Evolutionary conservation across 64 coral and sea anemone genomes (phyloP), one percentile per base, ranked within the genome.

Genomic region (Orbicella faveolata): DNA sequence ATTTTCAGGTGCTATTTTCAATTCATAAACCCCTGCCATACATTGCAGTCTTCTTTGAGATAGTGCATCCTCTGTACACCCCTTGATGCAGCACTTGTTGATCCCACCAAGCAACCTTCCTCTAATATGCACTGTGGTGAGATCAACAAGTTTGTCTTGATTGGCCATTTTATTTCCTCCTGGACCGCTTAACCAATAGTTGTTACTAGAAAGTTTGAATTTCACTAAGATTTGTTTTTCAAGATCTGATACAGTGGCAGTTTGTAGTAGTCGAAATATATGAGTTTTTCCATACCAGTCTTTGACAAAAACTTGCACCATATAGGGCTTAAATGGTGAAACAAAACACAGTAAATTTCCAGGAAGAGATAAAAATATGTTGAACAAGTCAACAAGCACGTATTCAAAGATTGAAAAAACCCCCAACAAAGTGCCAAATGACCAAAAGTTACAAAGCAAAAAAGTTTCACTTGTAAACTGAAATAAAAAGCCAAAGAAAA

Each of bases 301-400:
- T 8, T 36, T 76, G 7, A 68, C 75, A 79, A 89, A 89, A 41
- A 89, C 59, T 3, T 89, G 87, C 23, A 79, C 37, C 75, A 89
- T 79, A 79, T 44, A 36, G 12, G 14, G 9, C 33, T 79, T 78
- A 78, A 89, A 89, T 89, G 34, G 34, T 51, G 75, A 75, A 66
- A 89, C 55, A 53, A 79, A 89, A 19, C 87, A 79, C 21, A 89
- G 26, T 69, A 89, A 67, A 68, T 89, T 89, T 62, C 87, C 87
- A 79, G 87, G 87, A 26, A 89, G 87, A 89, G 36, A 70, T 39
- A 81, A 72, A 19, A 81, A 73, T 63, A 89, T 72, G 37, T 89
- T 89, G 12, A 89, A 72, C 21, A 89, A 34, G 44, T 89, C 76
- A 89, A 80, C 63, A 80, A 89, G 88, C 52, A 80, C 79, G 19